Base-by-base conservation (phyloP, 2,113 vertebrate genomes). In the Scortum barcoo region DNA sequence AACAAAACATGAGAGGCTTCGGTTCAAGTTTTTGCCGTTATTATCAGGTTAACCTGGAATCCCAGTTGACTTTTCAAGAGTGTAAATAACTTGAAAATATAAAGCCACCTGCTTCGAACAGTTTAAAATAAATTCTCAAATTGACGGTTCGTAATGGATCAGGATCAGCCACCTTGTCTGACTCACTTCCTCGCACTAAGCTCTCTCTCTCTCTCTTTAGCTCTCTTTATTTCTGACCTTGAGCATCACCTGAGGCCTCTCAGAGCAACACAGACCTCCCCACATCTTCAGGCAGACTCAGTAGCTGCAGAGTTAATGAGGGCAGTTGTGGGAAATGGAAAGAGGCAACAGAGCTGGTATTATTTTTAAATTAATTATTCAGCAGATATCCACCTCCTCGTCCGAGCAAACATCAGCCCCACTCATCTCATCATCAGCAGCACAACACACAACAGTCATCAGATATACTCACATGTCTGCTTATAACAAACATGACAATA, bases 171-270 rank as follows among this genome's bases (percentile, higher is more conserved):
- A 3, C 46, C n/a, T 19, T 2, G 60, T 85, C 83, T 68, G 40
- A 58, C 6, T 72, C 50, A 28, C 62, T 51, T 74, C 78, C 84
- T 48, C 3, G 4, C 75, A 48, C 56, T 40, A 17, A 73, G 30
- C 17, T 26, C 44, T 33, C 46, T 60, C 44, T 76, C 22, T 53
- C 50, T 33, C 13, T 87, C 51, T 13, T 38, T 51, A 1, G 38
- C 33, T 14, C 36, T 50, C 22, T 66, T 20, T 79, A 26, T 71
- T 33, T 82, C 19, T 90, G 86, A 88, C 89, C 84, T 88, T 91
- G 84, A 82, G 77, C 17, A 0, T 60, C 24, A 1, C 67, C 76
- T 46, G 44, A 53, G 82, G 53, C 14, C 57, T 81, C 78, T 79
- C 36, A 66, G 51, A 84, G 69, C 56, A 61, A 10, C 53, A 76